phyloP scores from a whole-genome alignment of 2,113 vertebrate genomes.

The Corythoichthys intestinalis region DNA sequence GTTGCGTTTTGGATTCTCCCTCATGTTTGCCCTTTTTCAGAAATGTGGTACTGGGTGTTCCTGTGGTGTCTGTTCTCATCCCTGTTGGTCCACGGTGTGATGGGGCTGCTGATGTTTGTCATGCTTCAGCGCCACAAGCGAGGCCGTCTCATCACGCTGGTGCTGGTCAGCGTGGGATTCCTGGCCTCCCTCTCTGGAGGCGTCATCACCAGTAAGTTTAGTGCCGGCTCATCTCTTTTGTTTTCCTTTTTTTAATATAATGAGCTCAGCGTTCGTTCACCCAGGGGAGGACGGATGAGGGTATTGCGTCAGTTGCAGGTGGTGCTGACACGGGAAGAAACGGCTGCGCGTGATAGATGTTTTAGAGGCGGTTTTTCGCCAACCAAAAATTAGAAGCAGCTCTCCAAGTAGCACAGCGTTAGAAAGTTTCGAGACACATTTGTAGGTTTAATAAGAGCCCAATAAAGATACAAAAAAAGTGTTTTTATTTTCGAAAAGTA shows the following conservation, averaged over 20 bases:
- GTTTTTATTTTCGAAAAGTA: no score
- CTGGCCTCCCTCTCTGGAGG: slow-evolving; percentile 89
- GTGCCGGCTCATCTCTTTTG: neutral
- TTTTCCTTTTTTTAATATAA: neutral
- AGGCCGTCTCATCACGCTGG: slow-evolving; percentile 90
- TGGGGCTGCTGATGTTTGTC: slow-evolving; percentile 91
- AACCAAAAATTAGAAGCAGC: neutral
- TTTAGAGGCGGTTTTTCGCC: neutral
- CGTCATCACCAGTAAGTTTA: slow-evolving; percentile 94
- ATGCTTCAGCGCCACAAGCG: slow-evolving; percentile 93
- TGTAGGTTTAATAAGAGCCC: no score
- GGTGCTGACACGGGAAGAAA: slow-evolving; percentile 6
- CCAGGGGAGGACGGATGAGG: neutral
- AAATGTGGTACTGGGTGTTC: slow-evolving; percentile 99
- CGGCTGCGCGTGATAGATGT: neutral
- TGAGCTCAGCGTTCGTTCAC: slow-evolving; percentile 4
- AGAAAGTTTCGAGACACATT: no score
- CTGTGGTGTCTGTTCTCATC: slow-evolving; percentile 99
- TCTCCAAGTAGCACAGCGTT: no score
- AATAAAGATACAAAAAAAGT: no score
- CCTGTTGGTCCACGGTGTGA: slow-evolving; percentile 89
- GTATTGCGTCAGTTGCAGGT: slow-evolving; percentile 2
- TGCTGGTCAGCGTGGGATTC: slow-evolving; percentile 90
- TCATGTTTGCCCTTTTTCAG: slow-evolving; percentile 67
- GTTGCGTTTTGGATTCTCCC: slow-evolving; percentile 23